phyloP scores from a whole-genome alignment of 2,888 invertebrate species.

The Polydrusus cervinus region DNA sequence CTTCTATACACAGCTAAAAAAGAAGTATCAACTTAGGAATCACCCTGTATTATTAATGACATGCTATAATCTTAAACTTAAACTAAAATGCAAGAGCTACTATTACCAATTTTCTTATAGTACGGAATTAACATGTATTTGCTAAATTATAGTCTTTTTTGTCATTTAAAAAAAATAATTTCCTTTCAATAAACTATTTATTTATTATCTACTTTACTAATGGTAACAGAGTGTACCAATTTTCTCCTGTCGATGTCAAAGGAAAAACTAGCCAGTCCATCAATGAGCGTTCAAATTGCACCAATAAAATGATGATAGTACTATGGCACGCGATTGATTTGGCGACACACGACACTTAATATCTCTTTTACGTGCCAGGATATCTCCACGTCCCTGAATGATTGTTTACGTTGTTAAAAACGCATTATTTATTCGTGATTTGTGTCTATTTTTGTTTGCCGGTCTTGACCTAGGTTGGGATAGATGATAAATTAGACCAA shows the following conservation, averaged over 20 bases:
- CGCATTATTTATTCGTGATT: constrained; percentile 39
- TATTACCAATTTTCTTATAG: no score
- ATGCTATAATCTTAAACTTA: no score
- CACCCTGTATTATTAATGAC: no score
- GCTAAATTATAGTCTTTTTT: no score
- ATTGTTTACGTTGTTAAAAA: constrained; percentile 36
- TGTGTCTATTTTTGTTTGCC: constrained; percentile 15
- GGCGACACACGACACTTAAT: constrained; percentile 48
- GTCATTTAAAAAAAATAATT: no score
- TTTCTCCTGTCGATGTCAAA: constrained; percentile 7
- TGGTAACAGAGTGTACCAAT: not conserved
- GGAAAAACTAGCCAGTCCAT: constrained; percentile 28
- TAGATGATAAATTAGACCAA: no score
- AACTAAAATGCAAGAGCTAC: no score
- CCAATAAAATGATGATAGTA: constrained; percentile 51
- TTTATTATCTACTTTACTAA: not conserved
- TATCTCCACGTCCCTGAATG: constrained; percentile 37
- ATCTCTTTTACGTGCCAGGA: constrained; percentile 47
- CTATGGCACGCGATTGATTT: constrained; percentile 53
- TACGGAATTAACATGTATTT: no score
- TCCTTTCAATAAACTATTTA: no score
- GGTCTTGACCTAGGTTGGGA: constrained; percentile 37
- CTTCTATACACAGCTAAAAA: no score
- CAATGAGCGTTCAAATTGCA: constrained; percentile 46
- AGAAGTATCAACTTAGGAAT: no score